Percentiles rank a stretch among this genome's conserved stretches.
Conservation (phyloP, 2,113 vertebrate genomes). For the Garra rufa region DNA sequence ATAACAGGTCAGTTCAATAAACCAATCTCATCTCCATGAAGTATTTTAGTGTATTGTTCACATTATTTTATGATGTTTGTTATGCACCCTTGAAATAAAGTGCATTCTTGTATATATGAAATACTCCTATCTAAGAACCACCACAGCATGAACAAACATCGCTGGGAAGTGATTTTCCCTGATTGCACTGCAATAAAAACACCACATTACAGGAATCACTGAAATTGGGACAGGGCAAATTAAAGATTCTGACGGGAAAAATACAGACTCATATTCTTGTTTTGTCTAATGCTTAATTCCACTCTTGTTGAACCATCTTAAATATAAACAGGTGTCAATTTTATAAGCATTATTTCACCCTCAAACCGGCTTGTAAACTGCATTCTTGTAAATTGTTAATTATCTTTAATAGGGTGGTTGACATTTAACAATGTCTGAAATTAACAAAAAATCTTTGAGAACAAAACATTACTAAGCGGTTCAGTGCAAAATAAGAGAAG, state of each 20-base stretch:
- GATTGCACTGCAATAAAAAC: not conserved
- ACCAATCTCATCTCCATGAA: not conserved
- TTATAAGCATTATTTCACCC: not conserved
- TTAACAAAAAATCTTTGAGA: not conserved
- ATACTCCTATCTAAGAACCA: not conserved
- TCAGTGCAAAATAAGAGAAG: not conserved
- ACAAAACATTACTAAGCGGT: not conserved
- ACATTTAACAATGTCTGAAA: not conserved
- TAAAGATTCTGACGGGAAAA: not conserved
- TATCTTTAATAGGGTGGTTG: not conserved
- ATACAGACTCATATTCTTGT: not conserved
- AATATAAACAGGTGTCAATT: conserved; percentile 10
- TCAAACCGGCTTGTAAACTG: not conserved
- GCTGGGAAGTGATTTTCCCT: not conserved
- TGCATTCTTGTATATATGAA: not conserved
- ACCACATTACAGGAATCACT: not conserved
- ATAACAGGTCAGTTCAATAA: not conserved
- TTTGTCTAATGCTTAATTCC: not conserved
- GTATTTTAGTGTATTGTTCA: not conserved
- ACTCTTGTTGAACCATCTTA: not conserved
- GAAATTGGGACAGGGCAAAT: not conserved
- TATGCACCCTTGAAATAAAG: not conserved
- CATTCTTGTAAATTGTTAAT: not conserved
- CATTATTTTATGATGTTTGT: not conserved
- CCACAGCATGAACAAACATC: not conserved